phyloP scores from a whole-genome alignment of 2,888 invertebrate genomes.

The Elegia similella region DNA sequence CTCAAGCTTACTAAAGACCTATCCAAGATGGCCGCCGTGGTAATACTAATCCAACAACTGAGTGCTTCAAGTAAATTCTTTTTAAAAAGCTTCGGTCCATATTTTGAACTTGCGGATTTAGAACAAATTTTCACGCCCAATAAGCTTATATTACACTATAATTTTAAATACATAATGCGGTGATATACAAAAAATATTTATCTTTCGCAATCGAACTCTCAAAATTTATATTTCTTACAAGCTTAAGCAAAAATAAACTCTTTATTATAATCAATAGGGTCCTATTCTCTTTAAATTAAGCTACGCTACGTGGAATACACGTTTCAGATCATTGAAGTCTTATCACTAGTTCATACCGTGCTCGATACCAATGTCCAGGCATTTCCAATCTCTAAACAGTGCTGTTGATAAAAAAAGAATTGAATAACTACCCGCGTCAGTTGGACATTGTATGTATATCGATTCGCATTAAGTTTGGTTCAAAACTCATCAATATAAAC shows the following conservation, averaged over 20 bases:
- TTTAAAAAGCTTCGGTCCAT: conserved; percentile 12
- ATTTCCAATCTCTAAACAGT: conserved; percentile 16
- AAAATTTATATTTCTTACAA: conserved; percentile 61
- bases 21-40: conserved; percentile 20
- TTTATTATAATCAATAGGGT: conserved; percentile 60
- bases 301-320: conserved; percentile 37
- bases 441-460: too few relatives aligned
- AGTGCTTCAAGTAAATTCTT: conserved; percentile 14
- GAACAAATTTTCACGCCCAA: conserved; percentile 41
- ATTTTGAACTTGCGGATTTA: conserved; percentile 25
- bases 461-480: too few relatives aligned
- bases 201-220: conserved; percentile 70
- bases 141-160: conserved; percentile 56
- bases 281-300: conserved; percentile 43
- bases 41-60: conserved; percentile 19
- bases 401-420: not conserved
- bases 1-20: conserved; percentile 11
- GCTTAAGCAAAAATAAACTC: conserved; percentile 81
- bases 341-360: conserved; percentile 73
- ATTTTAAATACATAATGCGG: conserved; percentile 60
- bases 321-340: conserved; percentile 38
- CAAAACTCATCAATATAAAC: too few relatives aligned
- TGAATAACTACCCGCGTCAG: too few relatives aligned
- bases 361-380: conserved; percentile 55
- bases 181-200: conserved; percentile 75